Percentiles rank a stretch among this genome's conserved stretches.
Conservation (phyloP, 1,140 invertebrate species). For the Ruditapes philippinarum region DNA sequence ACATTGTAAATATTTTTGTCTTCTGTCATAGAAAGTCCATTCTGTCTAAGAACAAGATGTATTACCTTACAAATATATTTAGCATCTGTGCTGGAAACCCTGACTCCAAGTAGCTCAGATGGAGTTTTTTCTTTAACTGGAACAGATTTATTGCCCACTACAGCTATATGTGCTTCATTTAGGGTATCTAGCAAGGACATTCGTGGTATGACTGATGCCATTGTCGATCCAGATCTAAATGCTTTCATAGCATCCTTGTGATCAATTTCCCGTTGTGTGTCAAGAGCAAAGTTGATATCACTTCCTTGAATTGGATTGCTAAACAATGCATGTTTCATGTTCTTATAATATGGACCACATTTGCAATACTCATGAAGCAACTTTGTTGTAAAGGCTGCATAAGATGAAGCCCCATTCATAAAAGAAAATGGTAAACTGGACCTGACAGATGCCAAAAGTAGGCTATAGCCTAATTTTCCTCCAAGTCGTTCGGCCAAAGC, state of each 20-base stretch:
- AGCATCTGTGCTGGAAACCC: neutral
- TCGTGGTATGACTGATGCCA: conserved; percentile 15
- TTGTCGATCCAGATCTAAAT: neutral
- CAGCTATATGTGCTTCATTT: neutral
- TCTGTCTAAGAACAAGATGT: conserved; percentile 28
- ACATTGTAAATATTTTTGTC: conserved; percentile 46
- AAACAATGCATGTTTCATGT: neutral
- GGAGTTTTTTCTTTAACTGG: neutral
- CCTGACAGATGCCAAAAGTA: conserved; percentile 32
- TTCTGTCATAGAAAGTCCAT: neutral
- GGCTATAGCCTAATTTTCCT: conserved; percentile 27
- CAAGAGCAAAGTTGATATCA: conserved; percentile 38
- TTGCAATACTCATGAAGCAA: conserved; percentile 8
- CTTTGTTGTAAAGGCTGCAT: conserved; percentile 20
- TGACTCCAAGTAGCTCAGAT: conserved; percentile 13
- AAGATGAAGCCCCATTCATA: conserved; percentile 46
- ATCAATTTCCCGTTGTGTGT: conserved; percentile 35
- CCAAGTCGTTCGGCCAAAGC: conserved; percentile 13
- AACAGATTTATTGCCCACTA: neutral
- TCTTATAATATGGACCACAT: neutral
- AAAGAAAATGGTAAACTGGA: conserved; percentile 47
- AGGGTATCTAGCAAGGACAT: conserved; percentile 34
- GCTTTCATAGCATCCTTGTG: conserved; percentile 36
- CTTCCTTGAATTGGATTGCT: conserved; percentile 17
- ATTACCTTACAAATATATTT: conserved; percentile 18